These are phyloP conservation scores for Agrilus planipennis DNA, from an alignment of 1,140 invertebrate species.

Conservation along the genomic window DNA sequence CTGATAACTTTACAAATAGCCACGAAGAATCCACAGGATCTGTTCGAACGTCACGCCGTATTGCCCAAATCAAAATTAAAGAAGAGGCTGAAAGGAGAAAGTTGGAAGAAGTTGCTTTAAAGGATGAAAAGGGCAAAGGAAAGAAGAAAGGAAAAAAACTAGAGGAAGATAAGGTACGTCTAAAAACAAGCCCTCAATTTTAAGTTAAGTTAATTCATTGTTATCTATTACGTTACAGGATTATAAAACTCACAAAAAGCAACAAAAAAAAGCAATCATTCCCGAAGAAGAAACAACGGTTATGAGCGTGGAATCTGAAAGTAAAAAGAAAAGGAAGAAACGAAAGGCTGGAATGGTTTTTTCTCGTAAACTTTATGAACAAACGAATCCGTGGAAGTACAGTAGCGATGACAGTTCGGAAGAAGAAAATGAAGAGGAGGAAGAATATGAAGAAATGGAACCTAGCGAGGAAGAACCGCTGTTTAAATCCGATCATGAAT, in stretches of 20 bases:
- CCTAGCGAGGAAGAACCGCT: constrained; percentile 46
- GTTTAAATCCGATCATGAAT: constrained; percentile 82
- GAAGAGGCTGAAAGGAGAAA: constrained; percentile 65
- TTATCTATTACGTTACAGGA: constrained; percentile 32
- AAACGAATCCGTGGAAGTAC: constrained; percentile 53
- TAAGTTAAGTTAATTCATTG: neutral
- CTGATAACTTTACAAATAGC: constrained; percentile 12
- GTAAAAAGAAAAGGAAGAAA: constrained; percentile 39
- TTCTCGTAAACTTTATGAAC: constrained; percentile 43
- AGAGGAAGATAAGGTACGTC: constrained; percentile 29
- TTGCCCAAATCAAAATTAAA: constrained; percentile 74
- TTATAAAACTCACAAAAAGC: constrained; percentile 28
- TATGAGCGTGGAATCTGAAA: constrained; percentile 31
- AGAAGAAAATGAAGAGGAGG: constrained; percentile 46
- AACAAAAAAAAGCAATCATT: constrained; percentile 35
- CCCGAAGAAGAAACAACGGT: constrained; percentile 30
- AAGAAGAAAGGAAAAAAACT: constrained; percentile 42
- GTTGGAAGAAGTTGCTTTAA: constrained; percentile 54
- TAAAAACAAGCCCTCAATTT: neutral
- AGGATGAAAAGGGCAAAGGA: constrained; percentile 47
- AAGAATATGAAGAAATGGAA: constrained; percentile 45
- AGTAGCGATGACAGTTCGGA: constrained; percentile 52
- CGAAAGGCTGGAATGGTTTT: constrained; percentile 46
- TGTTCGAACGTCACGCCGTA: constrained; percentile 62
- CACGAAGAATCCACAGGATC: constrained; percentile 34